These are phyloP conservation scores for Chloroceryle inda DNA, from an alignment of 2,797 vertebrate species.

Conservation along the genomic window DNA sequence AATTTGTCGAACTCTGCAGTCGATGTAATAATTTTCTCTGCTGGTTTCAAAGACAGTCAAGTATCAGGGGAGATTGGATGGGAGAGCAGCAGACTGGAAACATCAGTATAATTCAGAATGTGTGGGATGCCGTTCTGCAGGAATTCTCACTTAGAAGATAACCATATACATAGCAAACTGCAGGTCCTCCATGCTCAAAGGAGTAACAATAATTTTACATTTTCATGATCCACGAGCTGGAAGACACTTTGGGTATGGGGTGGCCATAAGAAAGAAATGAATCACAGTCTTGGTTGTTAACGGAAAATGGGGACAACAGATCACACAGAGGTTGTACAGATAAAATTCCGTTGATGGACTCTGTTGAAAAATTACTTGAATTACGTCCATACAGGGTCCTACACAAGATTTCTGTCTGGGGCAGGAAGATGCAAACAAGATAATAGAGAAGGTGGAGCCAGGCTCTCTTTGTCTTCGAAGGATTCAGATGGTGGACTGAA, in stretches of 20 bases:
- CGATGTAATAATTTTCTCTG: not conserved
- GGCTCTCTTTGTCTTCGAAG: not conserved
- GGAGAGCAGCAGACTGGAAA: not conserved
- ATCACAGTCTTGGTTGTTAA: not conserved
- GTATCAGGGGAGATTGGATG: not conserved
- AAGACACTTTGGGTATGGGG: not conserved
- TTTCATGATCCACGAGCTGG: not conserved
- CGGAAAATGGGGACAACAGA: not conserved
- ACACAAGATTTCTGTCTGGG: not conserved
- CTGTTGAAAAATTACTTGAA: not conserved
- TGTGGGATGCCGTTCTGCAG: not conserved
- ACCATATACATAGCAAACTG: not conserved
- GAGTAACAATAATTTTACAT: not conserved
- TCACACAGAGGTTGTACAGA: not conserved
- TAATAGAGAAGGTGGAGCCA: not conserved
- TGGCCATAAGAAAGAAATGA: not conserved
- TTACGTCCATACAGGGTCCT: not conserved
- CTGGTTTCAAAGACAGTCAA: not conserved
- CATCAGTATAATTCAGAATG: not conserved
- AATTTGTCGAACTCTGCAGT: not conserved
- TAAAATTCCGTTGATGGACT: not conserved
- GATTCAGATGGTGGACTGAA: not conserved
- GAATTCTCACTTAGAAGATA: not conserved
- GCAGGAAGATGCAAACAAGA: not conserved
- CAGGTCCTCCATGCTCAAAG: not conserved